Base-by-base conservation (phyloP, 2,113 vertebrate species). In the Megalops atlanticus region DNA sequence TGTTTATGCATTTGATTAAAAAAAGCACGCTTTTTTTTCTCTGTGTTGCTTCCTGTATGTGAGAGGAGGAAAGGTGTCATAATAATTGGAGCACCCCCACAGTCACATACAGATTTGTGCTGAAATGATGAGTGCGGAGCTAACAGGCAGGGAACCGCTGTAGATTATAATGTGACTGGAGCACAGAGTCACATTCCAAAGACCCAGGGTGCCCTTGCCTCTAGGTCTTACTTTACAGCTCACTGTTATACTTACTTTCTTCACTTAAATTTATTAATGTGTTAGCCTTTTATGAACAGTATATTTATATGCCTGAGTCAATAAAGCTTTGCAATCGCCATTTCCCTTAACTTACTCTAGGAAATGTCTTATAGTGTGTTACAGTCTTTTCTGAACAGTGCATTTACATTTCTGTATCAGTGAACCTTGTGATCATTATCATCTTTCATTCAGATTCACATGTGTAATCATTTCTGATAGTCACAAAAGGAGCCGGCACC, bases 401-500 rank as follows among this genome's bases (percentile, higher is more conserved):
- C 87, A 90, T 92, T 90, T 27, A 89, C 81, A 86, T 80, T 91
- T 91, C 89, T 86, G 87, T 85, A 82, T 81, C 88, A 82, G 82
- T 81, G 8, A 8, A 64, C 24, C 8, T 64, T 64, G 90, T 91
- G 88, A 91, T 85, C 87, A 86, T 84, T 79, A 84, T 88, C 81
- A 91, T 92, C 91, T 92, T 24, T 49, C 47, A 89, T 82, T 85
- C 86, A 83, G 91, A 86, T 91, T 91, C 89, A 89, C 73, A 12
- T 18, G 80, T 81, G 91, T 91, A 89, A 90, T 90, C 92, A 96
- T 91, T 92, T 89, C 91, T 93, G 86, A 89, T 68, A 43, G 79
- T 74, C 77, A 11, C 11, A 14, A 11, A 64, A 64, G n/a, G 58
- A 5, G 64, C 14, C 80, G 43, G 79, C 87, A 83, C 89, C 91